phyloP scores from a whole-genome alignment of 1,140 invertebrate genomes.

The Saccostrea cuccullata region DNA sequence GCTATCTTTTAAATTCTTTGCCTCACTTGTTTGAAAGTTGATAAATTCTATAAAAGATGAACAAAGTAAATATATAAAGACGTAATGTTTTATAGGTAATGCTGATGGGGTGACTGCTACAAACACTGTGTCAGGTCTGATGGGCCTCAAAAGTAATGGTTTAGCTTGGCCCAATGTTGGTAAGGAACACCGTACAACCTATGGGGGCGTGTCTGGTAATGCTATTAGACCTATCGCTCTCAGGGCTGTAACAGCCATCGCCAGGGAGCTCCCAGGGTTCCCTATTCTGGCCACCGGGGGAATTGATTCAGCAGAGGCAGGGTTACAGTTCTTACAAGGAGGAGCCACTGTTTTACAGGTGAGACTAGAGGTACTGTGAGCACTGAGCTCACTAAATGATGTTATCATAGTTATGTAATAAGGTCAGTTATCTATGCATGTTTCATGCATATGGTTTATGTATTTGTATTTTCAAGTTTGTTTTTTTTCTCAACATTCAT shows the following conservation, averaged over 20 bases:
- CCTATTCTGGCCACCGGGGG: constrained; percentile 96
- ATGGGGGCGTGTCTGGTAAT: constrained; percentile 97
- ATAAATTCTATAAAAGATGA: too few species aligned
- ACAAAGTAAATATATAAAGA: too few species aligned
- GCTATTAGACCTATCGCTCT: constrained; percentile 95
- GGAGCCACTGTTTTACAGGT: constrained; percentile 95
- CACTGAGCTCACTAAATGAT: too few species aligned
- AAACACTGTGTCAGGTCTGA: constrained; percentile 96
- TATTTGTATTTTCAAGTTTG: too few species aligned
- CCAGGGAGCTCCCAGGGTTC: constrained; percentile 89
- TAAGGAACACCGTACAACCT: constrained; percentile 89
- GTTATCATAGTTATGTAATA: too few species aligned
- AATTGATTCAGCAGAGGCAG: constrained; percentile 96
- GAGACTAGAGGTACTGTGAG: too few species aligned
- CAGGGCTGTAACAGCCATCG: constrained; percentile 92
- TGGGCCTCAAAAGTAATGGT: constrained; percentile 89
- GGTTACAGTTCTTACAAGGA: constrained; percentile 94
- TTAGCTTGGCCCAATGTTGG: constrained; percentile 95
- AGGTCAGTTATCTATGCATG: too few species aligned
- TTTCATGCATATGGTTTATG: too few species aligned
- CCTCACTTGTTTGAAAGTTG: too few species aligned
- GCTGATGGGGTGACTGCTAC: constrained; percentile 97
- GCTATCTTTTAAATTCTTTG: too few species aligned
- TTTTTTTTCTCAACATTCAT: too few species aligned
- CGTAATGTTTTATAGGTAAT: constrained; percentile 82